Conservation (phyloP, 2,888 invertebrate genomes). For the Notodonta ziczac region DNA sequence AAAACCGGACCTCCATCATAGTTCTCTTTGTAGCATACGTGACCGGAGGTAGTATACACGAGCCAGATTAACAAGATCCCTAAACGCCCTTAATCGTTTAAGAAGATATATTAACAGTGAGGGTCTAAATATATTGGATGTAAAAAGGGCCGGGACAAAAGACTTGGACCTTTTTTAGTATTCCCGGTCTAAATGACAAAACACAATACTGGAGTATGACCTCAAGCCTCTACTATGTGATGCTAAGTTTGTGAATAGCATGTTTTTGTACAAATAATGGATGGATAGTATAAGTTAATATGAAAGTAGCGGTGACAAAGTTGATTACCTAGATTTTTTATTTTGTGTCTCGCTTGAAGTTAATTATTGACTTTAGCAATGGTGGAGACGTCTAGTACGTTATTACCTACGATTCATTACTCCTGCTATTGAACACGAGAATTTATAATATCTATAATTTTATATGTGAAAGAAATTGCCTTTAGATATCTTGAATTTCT, state of each 20-base stretch:
- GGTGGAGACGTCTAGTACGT: too few species aligned
- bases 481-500: too few species aligned
- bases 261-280: slow-evolving; percentile 3
- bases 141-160: slow-evolving; percentile 47
- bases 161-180: slow-evolving; percentile 48
- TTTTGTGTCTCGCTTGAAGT: too few species aligned
- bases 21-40: slow-evolving; percentile 67
- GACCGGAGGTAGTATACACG: slow-evolving; percentile 50
- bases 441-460: too few species aligned
- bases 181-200: slow-evolving; percentile 47
- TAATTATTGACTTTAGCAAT: too few species aligned
- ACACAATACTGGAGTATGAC: slow-evolving; percentile 38
- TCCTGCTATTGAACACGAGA: too few species aligned
- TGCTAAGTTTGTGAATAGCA: slow-evolving; percentile 16
- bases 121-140: slow-evolving; percentile 34
- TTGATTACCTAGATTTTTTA: too few species aligned
- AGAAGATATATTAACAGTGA: slow-evolving; percentile 19
- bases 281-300: too few species aligned
- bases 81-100: slow-evolving; percentile 21
- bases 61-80: slow-evolving; percentile 46
- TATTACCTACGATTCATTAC: too few species aligned
- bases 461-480: too few species aligned
- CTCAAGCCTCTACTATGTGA: slow-evolving; percentile 28
- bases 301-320: too few species aligned
- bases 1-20: slow-evolving; percentile 68